Percentiles rank a stretch among this genome's conserved stretches.
phyloP scores from a whole-genome alignment of 30 jellyfish, hydroid and myxozoan genomes.

The Chrysaora quinquecirrha region DNA sequence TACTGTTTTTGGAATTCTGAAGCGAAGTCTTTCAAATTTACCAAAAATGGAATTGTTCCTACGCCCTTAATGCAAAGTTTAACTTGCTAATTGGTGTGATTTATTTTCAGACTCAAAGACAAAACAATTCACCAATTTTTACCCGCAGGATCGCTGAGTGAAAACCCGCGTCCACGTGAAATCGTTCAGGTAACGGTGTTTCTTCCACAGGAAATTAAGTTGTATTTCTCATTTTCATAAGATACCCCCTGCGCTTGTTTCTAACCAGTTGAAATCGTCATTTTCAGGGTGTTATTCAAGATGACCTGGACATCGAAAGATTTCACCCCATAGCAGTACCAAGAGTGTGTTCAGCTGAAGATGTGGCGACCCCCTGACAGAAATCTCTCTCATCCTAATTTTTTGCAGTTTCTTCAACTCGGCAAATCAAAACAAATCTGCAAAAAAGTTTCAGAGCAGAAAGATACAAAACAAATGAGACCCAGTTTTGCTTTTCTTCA shows the following conservation, averaged over 20 bases:
- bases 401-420: too few species aligned
- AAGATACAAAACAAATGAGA: too few species aligned
- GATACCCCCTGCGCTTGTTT: too few species aligned
- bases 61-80: too few species aligned
- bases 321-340: conserved; percentile 91
- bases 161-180: conserved; percentile 94
- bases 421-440: too few species aligned
- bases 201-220: too few species aligned
- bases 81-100: background rate
- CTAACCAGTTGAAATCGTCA: background rate
- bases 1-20: too few species aligned
- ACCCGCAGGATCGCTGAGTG: conserved; percentile 61
- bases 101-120: conserved; percentile 56
- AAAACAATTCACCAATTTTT: conserved; percentile 61
- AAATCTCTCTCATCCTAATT: conserved; percentile 82
- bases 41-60: too few species aligned
- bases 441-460: too few species aligned
- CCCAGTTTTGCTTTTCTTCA: too few species aligned
- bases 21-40: too few species aligned
- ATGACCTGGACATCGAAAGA: conserved; percentile 85
- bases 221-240: too few species aligned
- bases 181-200: conserved; percentile 79
- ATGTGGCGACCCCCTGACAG: conserved; percentile 76
- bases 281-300: conserved; percentile 58
- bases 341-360: conserved; percentile 51